phyloP scores from a whole-genome alignment of 64 coral and sea anemone species.

The Stylophora pistillata region DNA sequence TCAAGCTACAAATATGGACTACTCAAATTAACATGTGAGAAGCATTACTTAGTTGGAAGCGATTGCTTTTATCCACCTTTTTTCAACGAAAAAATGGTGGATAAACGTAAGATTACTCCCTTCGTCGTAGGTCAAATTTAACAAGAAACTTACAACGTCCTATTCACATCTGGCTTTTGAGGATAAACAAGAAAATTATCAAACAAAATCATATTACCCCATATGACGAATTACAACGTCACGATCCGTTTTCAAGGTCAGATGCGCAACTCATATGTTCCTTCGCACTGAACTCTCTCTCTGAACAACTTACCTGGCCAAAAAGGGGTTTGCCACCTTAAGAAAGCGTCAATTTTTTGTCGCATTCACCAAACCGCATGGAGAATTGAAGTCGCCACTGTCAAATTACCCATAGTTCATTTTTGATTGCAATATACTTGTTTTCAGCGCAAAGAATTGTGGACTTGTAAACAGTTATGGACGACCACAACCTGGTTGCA shows the following conservation, averaged over 20 bases:
- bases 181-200: no score
- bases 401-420: neutral
- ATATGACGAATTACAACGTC: no score
- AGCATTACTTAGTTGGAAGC: no score
- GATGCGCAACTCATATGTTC: neutral
- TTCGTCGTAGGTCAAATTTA: no score
- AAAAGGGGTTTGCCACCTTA: neutral
- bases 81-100: no score
- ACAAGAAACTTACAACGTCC: no score
- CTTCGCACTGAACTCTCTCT: neutral
- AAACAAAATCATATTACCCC: neutral
- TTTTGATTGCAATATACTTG: neutral
- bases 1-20: no score
- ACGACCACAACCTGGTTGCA: neutral
- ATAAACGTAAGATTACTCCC: no score
- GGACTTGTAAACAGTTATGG: slow-evolving; percentile 39
- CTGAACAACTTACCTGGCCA: neutral
- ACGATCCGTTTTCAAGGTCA: neutral
- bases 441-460: neutral
- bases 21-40: no score
- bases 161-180: no score
- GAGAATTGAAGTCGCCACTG: neutral
- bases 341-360: neutral
- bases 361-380: neutral
- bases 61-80: no score